phyloP scores from a whole-genome alignment of 2,113 vertebrate genomes.

The Phyllostomus hastatus region DNA sequence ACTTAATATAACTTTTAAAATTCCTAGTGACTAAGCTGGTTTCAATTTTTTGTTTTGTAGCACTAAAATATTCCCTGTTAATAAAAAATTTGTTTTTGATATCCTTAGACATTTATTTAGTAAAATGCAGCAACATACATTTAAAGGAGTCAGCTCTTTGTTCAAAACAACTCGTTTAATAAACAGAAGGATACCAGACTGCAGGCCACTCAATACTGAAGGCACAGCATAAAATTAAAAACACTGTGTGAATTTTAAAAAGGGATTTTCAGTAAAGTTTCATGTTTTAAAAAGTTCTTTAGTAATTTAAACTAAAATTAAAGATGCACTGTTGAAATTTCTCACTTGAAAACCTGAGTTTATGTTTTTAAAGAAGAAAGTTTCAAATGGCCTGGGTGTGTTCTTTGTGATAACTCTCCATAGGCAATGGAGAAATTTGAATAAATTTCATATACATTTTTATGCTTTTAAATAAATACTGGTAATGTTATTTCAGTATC shows the following conservation, averaged over 20 bases:
- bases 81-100: not conserved
- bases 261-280: conserved; percentile 19
- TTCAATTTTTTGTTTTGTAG: not conserved
- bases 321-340: conserved; percentile 27
- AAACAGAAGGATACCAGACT: conserved; percentile 18
- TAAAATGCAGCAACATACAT: not conserved
- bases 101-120: not conserved
- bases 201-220: not conserved
- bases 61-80: not conserved
- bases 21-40: not conserved
- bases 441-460: conserved; percentile 29
- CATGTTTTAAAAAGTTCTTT: conserved; percentile 61
- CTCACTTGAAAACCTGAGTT: conserved; percentile 19
- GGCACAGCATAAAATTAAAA: conserved; percentile 56
- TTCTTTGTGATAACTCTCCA: not conserved
- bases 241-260: conserved; percentile 30
- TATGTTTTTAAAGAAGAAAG: conserved; percentile 57
- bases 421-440: not conserved
- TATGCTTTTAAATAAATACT: not conserved
- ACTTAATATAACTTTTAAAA: not conserved
- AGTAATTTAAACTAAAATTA: conserved; percentile 66
- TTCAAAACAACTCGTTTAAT: conserved; percentile 45
- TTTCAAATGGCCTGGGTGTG: not conserved
- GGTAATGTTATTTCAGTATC: conserved; percentile 7
- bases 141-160: conserved; percentile 46